Conservation (phyloP, 1,140 invertebrate genomes). For the Drosophila mayri region DNA sequence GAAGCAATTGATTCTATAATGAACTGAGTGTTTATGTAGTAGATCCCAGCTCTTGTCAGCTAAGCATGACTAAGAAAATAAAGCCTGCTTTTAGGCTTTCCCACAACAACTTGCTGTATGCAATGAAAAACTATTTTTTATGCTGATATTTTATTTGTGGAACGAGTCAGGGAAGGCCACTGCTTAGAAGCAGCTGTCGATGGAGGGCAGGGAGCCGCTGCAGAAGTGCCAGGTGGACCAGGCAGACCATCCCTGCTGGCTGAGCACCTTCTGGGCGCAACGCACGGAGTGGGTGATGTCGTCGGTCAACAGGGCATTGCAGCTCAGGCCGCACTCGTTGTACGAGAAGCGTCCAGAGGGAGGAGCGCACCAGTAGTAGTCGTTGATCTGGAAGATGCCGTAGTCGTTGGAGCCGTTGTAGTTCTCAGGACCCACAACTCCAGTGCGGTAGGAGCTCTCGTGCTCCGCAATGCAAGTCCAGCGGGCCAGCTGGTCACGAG, state of each 20-base stretch:
- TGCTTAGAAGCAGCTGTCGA: conserved; percentile 61
- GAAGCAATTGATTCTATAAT: background rate
- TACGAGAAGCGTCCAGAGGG: conserved; percentile 54
- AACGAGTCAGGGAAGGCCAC: background rate
- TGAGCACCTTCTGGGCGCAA: conserved; percentile 68
- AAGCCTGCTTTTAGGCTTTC: conserved; percentile 30
- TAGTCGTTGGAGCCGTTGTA: conserved; percentile 74
- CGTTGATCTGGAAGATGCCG: conserved; percentile 81
- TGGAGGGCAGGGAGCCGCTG: conserved; percentile 59
- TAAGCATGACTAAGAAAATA: background rate
- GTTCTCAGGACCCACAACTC: conserved; percentile 62
- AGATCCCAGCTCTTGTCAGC: conserved; percentile 18
- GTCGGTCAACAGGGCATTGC: conserved; percentile 61
- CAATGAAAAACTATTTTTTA: background rate
- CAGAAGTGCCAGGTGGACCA: conserved; percentile 74
- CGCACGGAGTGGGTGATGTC: conserved; percentile 66
- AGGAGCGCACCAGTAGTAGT: conserved; percentile 72
- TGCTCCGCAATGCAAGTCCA: background rate
- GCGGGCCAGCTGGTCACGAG: background rate
- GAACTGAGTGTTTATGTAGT: background rate
- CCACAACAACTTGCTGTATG: too few relatives aligned
- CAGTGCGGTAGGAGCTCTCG: background rate
- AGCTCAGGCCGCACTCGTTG: too few relatives aligned
- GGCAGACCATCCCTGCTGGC: conserved; percentile 73
- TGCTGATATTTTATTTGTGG: conserved; percentile 7